Base-by-base conservation (phyloP, 2,888 invertebrate species). In the Nomada ferruginata region DNA sequence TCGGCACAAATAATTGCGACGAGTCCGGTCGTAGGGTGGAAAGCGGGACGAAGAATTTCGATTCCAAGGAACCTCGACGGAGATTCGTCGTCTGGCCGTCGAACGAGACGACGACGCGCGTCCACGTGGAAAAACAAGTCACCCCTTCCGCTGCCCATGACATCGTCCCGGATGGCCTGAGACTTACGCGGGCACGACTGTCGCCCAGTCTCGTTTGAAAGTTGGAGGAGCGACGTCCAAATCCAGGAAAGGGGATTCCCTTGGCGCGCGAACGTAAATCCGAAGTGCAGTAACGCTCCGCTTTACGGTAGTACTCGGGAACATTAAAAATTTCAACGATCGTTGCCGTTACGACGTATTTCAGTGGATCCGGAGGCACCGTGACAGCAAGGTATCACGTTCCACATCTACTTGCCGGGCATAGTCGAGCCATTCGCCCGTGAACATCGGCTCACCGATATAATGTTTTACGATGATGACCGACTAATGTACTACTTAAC, bases 1-100 rank as follows among this genome's bases (percentile, higher is more conserved):
- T 7, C 7, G 29, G 3, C 29, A 29, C 29, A 59, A 76, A 76
- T 83, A 85, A 85, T 85, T 85, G 85, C 74, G 61, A 52, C 64
- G 70, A 71, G 83, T 75, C 74, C 76, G 75, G 76, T 86, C 63
- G 78, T 61, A 36, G 36, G 52, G 36, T 74, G 68, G 63, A 55
- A 72, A 75, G 61, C 53, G 70, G 68, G 44, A 52, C 72, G 76
- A 68, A 44, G 23, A 42, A n/a, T 47, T 26, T 64, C 36, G 36
- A n/a, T 20, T 15, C 55, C 60, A 55, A 50, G 50, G 55, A 59
- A 72, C 36, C 15, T 15, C 36, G 36, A 10, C 53, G 15, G 13
- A 23, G 65, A 60, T 53, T 26, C 50, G 29, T 50, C 47, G 18
- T 29, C 23, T 5, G 18, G 5, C 15, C 20, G 23, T 44, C 57